Evolutionary conservation across 2,888 invertebrate species (phyloP), one percentile per base, ranked within the genome.

Genomic region (Mellilla xanthometata): DNA sequence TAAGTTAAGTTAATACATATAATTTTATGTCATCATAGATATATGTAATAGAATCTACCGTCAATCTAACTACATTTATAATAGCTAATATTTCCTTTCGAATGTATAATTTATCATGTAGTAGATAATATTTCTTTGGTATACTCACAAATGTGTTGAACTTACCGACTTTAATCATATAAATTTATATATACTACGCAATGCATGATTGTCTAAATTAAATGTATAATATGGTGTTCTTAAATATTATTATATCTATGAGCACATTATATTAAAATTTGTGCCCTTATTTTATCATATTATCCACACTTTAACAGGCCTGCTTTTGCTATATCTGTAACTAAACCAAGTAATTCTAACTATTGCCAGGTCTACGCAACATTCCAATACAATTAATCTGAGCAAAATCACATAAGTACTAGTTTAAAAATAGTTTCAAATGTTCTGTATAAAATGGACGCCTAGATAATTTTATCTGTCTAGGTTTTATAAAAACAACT

Each of bases 111-210:
- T 58, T 55, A 32, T 42, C 11, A 26, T 22, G 10, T 60, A 60
- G 42, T 19, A 19, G 15, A 6, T 24, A 24, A 5, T 28, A 4
- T 56, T 43, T 84, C 81, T 84, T 84, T 84, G 84, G 84, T 82
- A 83, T 82, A 83, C 76, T 58, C 8, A 8, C 24, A n/a, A 24
- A 19, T 24, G 2, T 19, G 19, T 36, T 19, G 9, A 28, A 36
- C 28, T 6, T 27, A 19, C 15, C 15, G 6, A 3, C 15, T 1
- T n/a, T n/a, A n/a, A n/a, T n/a, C n/a, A n/a, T n/a, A n/a, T n/a
- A n/a, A n/a, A n/a, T n/a, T n/a, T n/a, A n/a, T n/a, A n/a, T n/a
- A n/a, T n/a, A n/a, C n/a, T n/a, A n/a, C n/a, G n/a, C n/a, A n/a
- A n/a, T n/a, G n/a, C n/a, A n/a, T n/a, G n/a, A n/a, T n/a, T n/a